phyloP scores from a whole-genome alignment of 2,797 vertebrate genomes.

The Hoplostethus mediterraneus region DNA sequence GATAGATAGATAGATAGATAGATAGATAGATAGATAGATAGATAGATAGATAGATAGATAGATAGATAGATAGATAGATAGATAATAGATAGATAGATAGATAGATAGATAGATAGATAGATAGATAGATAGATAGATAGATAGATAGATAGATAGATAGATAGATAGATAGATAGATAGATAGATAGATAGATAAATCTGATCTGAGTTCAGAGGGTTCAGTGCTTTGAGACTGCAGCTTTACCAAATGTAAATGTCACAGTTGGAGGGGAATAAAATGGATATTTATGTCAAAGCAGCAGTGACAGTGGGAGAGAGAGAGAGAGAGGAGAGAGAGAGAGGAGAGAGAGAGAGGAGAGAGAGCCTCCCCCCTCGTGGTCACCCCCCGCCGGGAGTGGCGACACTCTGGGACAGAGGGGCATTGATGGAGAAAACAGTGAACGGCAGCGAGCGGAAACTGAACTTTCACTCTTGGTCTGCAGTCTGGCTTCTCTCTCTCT shows the following conservation, averaged over 20 bases:
- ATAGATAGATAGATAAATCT: neutral
- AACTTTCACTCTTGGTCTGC: constrained; percentile 40
- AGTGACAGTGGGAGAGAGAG: too few relatives aligned
- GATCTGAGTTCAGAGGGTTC: constrained; percentile 19
- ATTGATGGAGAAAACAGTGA: constrained; percentile 69
- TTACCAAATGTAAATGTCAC: constrained; percentile 67
- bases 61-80: too few relatives aligned
- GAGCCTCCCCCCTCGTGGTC: constrained; percentile 18
- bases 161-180: neutral
- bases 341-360: neutral
- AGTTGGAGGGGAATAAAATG: constrained; percentile 17
- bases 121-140: too few relatives aligned
- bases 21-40: too few relatives aligned
- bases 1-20: too few relatives aligned
- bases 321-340: constrained; percentile 28
- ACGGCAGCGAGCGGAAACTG: constrained; percentile 60
- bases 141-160: too few relatives aligned
- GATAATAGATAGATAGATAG: too few relatives aligned
- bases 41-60: too few relatives aligned
- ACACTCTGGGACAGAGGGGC: constrained; percentile 63
- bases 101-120: too few relatives aligned
- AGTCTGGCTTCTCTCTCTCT: constrained; percentile 6
- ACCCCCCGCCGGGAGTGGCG: constrained; percentile 31
- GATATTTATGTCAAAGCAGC: too few relatives aligned
- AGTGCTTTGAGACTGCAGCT: constrained; percentile 37